Conservation (phyloP, 2,888 invertebrate genomes). For the Acanthosepion esculentum region DNA sequence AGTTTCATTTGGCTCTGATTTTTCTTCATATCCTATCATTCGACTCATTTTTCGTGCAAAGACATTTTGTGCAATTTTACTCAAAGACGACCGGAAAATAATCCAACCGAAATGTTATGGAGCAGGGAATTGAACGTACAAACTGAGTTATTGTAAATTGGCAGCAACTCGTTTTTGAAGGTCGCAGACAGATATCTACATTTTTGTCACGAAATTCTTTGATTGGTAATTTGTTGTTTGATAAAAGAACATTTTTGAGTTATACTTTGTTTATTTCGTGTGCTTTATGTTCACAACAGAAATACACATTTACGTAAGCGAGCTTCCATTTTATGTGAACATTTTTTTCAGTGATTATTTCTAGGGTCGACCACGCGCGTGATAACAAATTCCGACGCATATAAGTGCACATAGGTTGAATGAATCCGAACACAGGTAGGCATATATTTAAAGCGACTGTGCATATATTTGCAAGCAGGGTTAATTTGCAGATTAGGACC, state of each 20-base stretch:
- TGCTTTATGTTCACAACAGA: not conserved
- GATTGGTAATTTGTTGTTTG: not conserved
- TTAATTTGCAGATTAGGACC: no score
- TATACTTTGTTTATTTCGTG: not conserved
- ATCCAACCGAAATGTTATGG: no score
- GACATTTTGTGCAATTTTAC: no score
- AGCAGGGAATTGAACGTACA: no score
- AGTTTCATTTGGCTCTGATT: no score
- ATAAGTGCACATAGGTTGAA: not conserved
- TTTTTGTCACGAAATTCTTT: not conserved
- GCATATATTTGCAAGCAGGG: not conserved
- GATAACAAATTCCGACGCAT: not conserved
- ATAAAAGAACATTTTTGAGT: not conserved
- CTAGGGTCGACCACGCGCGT: not conserved
- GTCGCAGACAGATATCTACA: not conserved
- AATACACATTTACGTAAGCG: not conserved
- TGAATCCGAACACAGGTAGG: not conserved
- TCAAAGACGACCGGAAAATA: no score
- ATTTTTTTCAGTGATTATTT: not conserved
- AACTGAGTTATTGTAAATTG: no score
- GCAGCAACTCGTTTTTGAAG: no score
- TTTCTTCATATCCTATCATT: no score
- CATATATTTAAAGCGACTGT: not conserved
- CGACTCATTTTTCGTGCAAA: no score
- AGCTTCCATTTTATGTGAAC: not conserved